Base-by-base conservation (phyloP, 2,113 vertebrate genomes). In the Columbina picui region DNA sequence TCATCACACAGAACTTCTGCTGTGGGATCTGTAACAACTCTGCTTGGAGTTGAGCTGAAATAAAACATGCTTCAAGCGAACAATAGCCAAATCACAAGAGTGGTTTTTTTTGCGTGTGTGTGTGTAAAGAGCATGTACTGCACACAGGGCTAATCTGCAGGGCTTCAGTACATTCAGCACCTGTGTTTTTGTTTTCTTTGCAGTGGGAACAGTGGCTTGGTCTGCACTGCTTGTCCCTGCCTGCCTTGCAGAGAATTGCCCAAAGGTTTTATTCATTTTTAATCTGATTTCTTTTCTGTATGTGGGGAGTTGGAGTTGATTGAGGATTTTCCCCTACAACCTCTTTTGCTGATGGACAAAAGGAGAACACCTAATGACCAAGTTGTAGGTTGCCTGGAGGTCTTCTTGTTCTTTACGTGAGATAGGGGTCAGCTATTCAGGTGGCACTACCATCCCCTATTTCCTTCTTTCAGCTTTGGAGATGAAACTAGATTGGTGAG, bases 181-280 rank as follows among this genome's bases (percentile, higher is more conserved):
- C 98, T 98, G 98, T 97, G 90, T 92, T 98, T 98, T 94, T 98
- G 97, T 98, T 98, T 98, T 96, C 95, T 92, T 97, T 98, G 93
- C 86, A 80, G 89, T 86, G 81, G 92, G 94, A 96, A 77, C 75
- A 78, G 96, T 86, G 89, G 96, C 92, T 95, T 97, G 97, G 93
- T 96, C 84, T 95, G 97, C 88, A 55, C 95, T 92, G 94, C 93
- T 92, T 89, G 93, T 94, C 73, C 94, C 90, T 96, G 97, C 97
- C 96, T 98, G 97, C 83, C 95, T 96, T 25, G 6, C 92, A 96
- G 89, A 84, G 80, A 90, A 52, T 61, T 29, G 90, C 91, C 89
- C 79, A 75, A 19, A 75, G 52, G 45, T 65, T 95, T 64, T 45
- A 59, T 50, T 92, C 23, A 17, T 89, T 94, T 90, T 75, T 56